phyloP scores from a whole-genome alignment of 2,797 vertebrate species.

The Psittacula echo region DNA sequence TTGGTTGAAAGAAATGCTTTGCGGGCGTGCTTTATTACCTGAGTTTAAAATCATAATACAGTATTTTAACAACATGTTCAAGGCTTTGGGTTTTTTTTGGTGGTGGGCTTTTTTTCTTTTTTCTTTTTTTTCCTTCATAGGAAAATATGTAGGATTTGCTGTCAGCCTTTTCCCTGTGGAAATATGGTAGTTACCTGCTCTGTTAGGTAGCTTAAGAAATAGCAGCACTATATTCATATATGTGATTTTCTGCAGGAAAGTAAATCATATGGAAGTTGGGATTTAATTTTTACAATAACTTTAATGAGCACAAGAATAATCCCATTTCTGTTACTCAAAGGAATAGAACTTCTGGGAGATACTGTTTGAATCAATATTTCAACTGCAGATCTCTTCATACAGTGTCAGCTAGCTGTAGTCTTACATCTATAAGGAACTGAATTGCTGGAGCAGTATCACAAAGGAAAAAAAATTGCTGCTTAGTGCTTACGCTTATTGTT shows the following conservation, averaged over 20 bases:
- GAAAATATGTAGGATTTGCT: constrained; percentile 34
- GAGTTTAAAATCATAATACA: constrained; percentile 55
- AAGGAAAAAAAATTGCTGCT: constrained; percentile 51
- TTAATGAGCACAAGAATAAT: constrained; percentile 60
- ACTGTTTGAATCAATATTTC: constrained; percentile 53
- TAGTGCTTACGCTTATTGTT: constrained; percentile 72
- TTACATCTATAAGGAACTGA: constrained; percentile 34
- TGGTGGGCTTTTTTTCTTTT: neutral
- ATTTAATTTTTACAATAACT: constrained; percentile 66
- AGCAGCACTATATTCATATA: constrained; percentile 14
- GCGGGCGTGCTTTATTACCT: constrained; percentile 35
- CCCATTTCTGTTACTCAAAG: constrained; percentile 48
- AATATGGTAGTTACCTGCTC: constrained; percentile 59
- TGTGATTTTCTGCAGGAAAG: neutral
- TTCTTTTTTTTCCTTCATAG: constrained; percentile 15
- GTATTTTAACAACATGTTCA: constrained; percentile 61
- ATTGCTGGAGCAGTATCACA: constrained; percentile 61
- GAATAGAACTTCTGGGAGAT: constrained; percentile 49
- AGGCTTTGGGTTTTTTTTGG: neutral
- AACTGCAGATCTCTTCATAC: constrained; percentile 47
- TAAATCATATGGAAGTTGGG: constrained; percentile 41
- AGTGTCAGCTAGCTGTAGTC: constrained; percentile 38
- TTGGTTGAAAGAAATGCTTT: constrained; percentile 57
- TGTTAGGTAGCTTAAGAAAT: constrained; percentile 61
- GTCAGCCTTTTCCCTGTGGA: constrained; percentile 66